phyloP scores from a whole-genome alignment of 2,797 vertebrate genomes.

The Sarcophilus harrisii region DNA sequence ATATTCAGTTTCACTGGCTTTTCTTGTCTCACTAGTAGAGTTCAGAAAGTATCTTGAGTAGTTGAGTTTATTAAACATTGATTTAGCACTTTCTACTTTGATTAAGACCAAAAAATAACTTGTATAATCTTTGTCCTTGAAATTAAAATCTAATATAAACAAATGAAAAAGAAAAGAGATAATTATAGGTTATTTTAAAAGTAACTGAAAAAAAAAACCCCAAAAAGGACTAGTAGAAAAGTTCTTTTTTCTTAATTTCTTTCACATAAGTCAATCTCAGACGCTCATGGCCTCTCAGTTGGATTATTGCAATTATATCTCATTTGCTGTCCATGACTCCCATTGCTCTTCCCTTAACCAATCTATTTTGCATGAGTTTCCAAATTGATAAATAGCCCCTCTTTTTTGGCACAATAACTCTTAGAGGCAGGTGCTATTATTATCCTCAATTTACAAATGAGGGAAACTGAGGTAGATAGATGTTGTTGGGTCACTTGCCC shows the following conservation, averaged over 20 bases:
- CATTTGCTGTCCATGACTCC: neutral
- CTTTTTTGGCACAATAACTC: neutral
- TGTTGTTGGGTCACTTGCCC: neutral
- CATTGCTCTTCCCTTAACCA: neutral
- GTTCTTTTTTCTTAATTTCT: neutral
- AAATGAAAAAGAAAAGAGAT: neutral
- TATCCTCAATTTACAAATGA: neutral
- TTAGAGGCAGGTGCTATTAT: neutral
- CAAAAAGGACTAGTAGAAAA: neutral
- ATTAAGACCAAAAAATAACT: neutral
- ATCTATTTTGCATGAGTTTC: neutral
- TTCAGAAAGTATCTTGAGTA: neutral
- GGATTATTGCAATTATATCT: neutral
- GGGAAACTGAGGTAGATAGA: neutral
- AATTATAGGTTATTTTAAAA: neutral
- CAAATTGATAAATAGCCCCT: neutral
- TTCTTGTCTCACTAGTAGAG: neutral
- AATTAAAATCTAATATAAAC: neutral
- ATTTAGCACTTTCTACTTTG: neutral
- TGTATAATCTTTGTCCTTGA: neutral
- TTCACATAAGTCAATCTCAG: neutral
- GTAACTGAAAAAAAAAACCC: neutral
- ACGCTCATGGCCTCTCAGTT: neutral
- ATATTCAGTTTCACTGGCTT: neutral
- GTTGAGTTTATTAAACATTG: neutral